Evolutionary conservation across 2,888 invertebrate species (phyloP).

Genomic region (Dusona sp.): DNA sequence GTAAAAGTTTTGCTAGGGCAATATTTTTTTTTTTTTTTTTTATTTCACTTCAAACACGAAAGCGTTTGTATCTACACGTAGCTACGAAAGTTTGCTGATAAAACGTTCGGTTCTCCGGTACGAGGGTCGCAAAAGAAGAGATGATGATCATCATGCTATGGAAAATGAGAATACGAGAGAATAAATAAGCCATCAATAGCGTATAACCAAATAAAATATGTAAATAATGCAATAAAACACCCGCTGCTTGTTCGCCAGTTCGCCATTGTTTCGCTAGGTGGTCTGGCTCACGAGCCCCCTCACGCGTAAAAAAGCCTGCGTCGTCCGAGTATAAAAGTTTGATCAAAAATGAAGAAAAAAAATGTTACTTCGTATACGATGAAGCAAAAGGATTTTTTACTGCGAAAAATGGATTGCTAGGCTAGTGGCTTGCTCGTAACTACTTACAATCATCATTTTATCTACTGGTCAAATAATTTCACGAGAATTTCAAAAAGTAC

Average conservation of each 20-base stretch:
- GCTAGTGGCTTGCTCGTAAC: neutral
- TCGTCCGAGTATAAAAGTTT: neutral
- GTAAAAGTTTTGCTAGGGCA: slow-evolving; percentile 30
- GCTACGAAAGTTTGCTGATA: slow-evolving; percentile 34
- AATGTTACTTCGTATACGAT: neutral
- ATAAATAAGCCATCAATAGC: neutral
- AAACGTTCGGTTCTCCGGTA: neutral
- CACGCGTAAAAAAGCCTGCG: neutral
- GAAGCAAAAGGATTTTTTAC: neutral
- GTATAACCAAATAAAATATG: neutral
- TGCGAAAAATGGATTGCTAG: neutral
- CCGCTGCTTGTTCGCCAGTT: neutral
- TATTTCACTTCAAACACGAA: neutral
- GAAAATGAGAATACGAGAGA: neutral
- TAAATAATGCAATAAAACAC: neutral
- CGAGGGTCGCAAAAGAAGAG: slow-evolving; percentile 7
- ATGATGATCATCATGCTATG: slow-evolving; percentile 5
- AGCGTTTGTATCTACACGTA: neutral
- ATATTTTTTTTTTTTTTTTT: slow-evolving; percentile 24
- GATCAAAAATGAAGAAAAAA: neutral
- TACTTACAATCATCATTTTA: neutral
- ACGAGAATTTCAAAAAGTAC: neutral
- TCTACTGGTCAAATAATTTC: neutral
- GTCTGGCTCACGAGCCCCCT: neutral
- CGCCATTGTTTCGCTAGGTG: neutral